Conservation (phyloP, 2,888 invertebrate genomes). For the Coleophora deauratella region DNA sequence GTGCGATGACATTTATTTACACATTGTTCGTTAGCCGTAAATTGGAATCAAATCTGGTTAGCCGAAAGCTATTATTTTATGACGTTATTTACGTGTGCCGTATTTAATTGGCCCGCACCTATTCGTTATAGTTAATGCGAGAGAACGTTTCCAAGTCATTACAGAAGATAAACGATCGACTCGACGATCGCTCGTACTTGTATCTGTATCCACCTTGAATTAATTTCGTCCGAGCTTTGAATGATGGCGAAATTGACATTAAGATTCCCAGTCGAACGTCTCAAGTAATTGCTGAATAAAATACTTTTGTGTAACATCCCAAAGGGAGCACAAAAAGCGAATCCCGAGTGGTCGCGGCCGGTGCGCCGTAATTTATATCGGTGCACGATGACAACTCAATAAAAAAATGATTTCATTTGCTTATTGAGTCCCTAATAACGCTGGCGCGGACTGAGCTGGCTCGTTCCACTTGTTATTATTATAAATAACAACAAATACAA, state of each 20-base stretch:
- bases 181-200: slow-evolving; percentile 36
- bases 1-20: slow-evolving; percentile 10
- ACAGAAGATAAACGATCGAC: slow-evolving; percentile 53
- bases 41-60: slow-evolving; percentile 25
- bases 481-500: slow-evolving; percentile 58
- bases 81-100: slow-evolving; percentile 52
- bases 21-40: slow-evolving; percentile 9
- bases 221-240: slow-evolving; percentile 65
- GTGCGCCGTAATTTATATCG: slow-evolving; percentile 65
- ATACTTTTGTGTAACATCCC: slow-evolving; percentile 68
- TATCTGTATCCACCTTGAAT: slow-evolving; percentile 45
- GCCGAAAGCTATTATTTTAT: slow-evolving; percentile 44
- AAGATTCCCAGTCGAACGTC: slow-evolving; percentile 66
- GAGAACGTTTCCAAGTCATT: slow-evolving; percentile 59
- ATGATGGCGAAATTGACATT: slow-evolving; percentile 71
- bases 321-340: slow-evolving; percentile 64
- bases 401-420: slow-evolving; percentile 74
- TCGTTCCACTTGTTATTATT: slow-evolving; percentile 56
- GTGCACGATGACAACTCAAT: slow-evolving; percentile 70
- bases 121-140: slow-evolving; percentile 53
- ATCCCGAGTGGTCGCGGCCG: slow-evolving; percentile 35
- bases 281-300: slow-evolving; percentile 73
- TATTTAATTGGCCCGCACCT: slow-evolving; percentile 56
- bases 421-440: slow-evolving; percentile 73
- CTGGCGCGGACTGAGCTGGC: slow-evolving; percentile 41